Conservation (phyloP, 2,797 vertebrate genomes). For the Perodicticus potto region DNA sequence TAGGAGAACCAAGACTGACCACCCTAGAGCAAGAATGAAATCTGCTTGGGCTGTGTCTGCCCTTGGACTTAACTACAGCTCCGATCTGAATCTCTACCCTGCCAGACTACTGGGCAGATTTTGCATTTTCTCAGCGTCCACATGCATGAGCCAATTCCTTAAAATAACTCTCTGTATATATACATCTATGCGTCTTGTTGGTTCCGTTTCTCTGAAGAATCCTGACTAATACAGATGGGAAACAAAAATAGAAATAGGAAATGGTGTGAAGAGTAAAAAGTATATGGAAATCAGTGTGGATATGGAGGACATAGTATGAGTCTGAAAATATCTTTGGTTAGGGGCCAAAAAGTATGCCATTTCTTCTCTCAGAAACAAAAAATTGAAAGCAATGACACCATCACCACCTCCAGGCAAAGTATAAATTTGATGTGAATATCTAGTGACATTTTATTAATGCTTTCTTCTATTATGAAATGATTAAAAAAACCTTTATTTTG, state of each 20-base stretch:
- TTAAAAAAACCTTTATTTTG: not conserved
- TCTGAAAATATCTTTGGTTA: not conserved
- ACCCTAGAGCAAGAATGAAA: not conserved
- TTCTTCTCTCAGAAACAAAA: not conserved
- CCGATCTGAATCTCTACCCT: not conserved
- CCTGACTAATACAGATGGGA: not conserved
- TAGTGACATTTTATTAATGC: not conserved
- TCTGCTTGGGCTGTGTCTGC: not conserved
- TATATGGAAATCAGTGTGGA: not conserved
- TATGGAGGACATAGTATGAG: not conserved
- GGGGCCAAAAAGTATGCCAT: not conserved
- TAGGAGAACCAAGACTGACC: not conserved
- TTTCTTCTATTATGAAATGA: not conserved
- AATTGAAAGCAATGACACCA: not conserved
- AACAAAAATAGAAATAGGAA: constrained; percentile 27
- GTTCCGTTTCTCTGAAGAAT: not conserved
- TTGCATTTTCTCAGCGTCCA: not conserved
- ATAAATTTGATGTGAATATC: not conserved
- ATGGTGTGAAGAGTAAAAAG: constrained; percentile 31
- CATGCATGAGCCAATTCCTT: not conserved
- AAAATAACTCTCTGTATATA: not conserved
- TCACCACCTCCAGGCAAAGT: not conserved
- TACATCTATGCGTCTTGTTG: not conserved
- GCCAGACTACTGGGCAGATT: not conserved
- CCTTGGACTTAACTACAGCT: not conserved